These are phyloP conservation scores for Lepidurus arcticus DNA, from an alignment of 1,140 invertebrate species.

Conservation along the genomic window DNA sequence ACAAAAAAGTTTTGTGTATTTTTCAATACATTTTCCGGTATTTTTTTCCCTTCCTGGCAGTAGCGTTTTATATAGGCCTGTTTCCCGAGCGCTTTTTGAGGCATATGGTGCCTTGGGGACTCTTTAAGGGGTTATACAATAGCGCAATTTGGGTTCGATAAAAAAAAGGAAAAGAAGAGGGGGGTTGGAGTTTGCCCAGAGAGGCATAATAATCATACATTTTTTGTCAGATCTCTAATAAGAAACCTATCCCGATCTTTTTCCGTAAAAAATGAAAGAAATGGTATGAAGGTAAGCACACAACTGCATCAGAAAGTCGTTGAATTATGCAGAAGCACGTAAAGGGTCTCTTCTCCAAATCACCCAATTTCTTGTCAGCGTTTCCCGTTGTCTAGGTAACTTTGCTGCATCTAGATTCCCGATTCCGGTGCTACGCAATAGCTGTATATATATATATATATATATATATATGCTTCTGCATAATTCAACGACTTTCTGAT, in stretches of 20 bases:
- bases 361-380: conserved; percentile 15
- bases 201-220: background rate
- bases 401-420: conserved; percentile 8
- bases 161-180: background rate
- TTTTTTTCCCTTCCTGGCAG: too few relatives aligned
- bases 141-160: too few relatives aligned
- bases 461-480: too few relatives aligned
- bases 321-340: conserved; percentile 14
- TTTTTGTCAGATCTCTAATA: background rate
- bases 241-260: background rate
- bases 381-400: conserved; percentile 14
- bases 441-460: too few relatives aligned
- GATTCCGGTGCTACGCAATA: background rate
- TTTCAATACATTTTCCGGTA: too few relatives aligned
- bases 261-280: background rate
- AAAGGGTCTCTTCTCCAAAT: conserved; percentile 16
- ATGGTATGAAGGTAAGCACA: background rate
- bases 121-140: too few relatives aligned
- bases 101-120: too few relatives aligned
- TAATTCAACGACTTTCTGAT: too few relatives aligned
- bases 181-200: background rate
- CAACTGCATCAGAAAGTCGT: conserved; percentile 16
- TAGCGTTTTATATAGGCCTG: too few relatives aligned
- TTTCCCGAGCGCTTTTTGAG: too few relatives aligned
- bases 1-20: too few relatives aligned